These are phyloP conservation scores for Silurus lanzhouensis DNA, from an alignment of 2,797 vertebrate species.

Conservation along the genomic window DNA sequence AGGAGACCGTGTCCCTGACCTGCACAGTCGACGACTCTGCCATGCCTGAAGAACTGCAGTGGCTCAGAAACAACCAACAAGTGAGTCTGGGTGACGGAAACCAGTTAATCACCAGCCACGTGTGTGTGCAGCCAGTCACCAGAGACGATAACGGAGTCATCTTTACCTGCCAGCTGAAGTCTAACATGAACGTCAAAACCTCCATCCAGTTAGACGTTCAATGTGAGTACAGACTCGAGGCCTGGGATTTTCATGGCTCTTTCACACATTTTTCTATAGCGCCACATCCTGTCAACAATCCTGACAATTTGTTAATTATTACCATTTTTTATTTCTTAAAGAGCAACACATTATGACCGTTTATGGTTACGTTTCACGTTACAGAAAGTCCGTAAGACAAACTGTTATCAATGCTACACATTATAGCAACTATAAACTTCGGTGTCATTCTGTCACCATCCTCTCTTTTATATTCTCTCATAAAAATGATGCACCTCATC, in stretches of 20 bases:
- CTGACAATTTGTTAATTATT: neutral
- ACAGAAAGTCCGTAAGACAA: neutral
- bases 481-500: too few species aligned
- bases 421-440: constrained; percentile 5
- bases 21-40: constrained; percentile 53
- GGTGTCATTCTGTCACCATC: neutral
- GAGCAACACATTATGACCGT: neutral
- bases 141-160: constrained; percentile 73
- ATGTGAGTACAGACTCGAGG: constrained; percentile 78
- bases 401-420: neutral
- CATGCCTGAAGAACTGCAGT: constrained; percentile 72
- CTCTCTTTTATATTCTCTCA: neutral
- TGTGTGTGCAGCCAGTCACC: constrained; percentile 80
- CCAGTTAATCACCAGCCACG: constrained; percentile 72
- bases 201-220: constrained; percentile 81
- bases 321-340: neutral
- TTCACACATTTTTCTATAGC: neutral
- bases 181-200: constrained; percentile 64
- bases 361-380: neutral
- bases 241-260: neutral
- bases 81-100: constrained; percentile 79
- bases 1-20: constrained; percentile 64
- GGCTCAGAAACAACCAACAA: constrained; percentile 75
- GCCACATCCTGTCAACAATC: neutral
- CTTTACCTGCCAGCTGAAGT: constrained; percentile 81